These are phyloP conservation scores for Bovichtus variegatus DNA, from an alignment of 2,797 vertebrate genomes.

Conservation along the genomic window DNA sequence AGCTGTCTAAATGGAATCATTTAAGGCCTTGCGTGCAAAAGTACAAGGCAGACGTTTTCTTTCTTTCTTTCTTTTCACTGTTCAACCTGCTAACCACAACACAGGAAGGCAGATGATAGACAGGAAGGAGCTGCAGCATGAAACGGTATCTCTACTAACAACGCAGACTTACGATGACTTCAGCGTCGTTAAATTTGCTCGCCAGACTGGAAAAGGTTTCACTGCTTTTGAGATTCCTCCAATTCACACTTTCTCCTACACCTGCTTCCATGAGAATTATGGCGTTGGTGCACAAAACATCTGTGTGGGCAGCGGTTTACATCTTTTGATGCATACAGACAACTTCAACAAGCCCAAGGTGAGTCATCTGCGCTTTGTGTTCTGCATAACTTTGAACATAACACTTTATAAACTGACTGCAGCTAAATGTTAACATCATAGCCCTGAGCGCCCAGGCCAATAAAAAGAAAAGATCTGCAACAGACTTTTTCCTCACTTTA, in stretches of 20 bases:
- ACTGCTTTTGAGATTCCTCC: neutral
- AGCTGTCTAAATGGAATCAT: neutral
- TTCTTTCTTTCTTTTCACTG: slow-evolving; percentile 17
- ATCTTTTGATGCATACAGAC: slow-evolving; percentile 5
- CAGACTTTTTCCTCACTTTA: neutral
- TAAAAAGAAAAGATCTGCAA: neutral
- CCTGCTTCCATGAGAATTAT: neutral
- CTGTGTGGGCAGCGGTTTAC: neutral
- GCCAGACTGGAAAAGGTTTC: neutral
- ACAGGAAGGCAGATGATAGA: slow-evolving; percentile 61
- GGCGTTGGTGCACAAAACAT: neutral
- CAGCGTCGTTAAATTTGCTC: neutral
- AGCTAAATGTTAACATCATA: neutral
- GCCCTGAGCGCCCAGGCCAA: neutral
- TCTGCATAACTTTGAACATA: neutral
- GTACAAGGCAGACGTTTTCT: neutral
- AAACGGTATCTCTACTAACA: slow-evolving; percentile 5
- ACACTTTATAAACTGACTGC: neutral
- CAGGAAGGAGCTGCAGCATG: slow-evolving; percentile 65
- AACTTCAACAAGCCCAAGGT: slow-evolving; percentile 44
- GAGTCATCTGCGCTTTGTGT: slow-evolving; percentile 36
- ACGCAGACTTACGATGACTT: neutral
- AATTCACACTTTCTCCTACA: neutral
- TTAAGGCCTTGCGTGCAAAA: neutral
- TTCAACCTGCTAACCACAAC: slow-evolving; percentile 62